Conservation (phyloP, 2,113 vertebrate genomes). For the Dolichotis patagonum region DNA sequence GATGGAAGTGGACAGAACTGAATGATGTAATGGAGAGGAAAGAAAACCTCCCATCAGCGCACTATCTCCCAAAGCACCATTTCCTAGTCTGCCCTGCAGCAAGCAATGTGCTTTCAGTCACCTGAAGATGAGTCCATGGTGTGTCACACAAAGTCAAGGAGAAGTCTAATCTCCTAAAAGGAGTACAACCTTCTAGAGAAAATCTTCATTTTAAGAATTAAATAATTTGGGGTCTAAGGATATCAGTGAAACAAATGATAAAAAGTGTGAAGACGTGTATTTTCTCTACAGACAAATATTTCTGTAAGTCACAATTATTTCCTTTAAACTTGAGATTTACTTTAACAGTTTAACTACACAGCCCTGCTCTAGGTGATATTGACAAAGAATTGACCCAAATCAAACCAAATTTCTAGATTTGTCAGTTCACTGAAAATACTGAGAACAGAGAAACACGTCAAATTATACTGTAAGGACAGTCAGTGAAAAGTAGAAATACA, state of each 20-base stretch:
- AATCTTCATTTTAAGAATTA: neutral
- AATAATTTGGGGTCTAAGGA: neutral
- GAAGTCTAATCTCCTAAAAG: neutral
- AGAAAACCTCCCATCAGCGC: neutral
- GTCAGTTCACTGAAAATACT: neutral
- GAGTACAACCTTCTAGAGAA: neutral
- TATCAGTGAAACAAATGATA: neutral
- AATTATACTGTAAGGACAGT: neutral
- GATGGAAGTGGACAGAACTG: neutral
- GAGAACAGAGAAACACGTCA: neutral
- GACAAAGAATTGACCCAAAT: conserved; percentile 1
- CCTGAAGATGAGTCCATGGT: neutral
- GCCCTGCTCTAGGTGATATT: too few relatives aligned
- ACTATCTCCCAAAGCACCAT: neutral
- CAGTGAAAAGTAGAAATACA: neutral
- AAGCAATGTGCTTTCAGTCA: neutral
- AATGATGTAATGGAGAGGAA: neutral
- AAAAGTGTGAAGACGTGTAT: neutral
- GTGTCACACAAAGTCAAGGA: neutral
- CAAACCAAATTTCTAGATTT: neutral
- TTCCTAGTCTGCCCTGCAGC: neutral
- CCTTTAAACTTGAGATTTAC: neutral
- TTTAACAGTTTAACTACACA: neutral
- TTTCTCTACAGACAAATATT: neutral
- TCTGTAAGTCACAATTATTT: neutral